These are phyloP conservation scores for Albula goreensis DNA, from an alignment of 2,113 vertebrate species.

Conservation along the genomic window DNA sequence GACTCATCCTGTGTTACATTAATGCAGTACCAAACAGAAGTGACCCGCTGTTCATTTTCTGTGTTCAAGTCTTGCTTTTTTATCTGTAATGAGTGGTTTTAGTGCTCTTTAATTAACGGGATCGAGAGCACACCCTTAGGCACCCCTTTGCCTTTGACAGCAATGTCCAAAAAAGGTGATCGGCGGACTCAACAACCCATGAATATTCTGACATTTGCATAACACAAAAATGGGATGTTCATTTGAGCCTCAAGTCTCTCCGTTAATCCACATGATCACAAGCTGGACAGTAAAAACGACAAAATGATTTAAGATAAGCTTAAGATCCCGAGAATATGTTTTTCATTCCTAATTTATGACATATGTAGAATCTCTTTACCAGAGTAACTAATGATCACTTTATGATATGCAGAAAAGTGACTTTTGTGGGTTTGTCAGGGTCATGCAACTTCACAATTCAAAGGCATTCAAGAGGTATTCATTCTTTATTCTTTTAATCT, in stretches of 20 bases:
- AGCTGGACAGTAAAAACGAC: not conserved
- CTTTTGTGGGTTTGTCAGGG: not conserved
- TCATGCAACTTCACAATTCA: not conserved
- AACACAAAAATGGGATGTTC: slow-evolving; percentile 13
- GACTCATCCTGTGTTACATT: not conserved
- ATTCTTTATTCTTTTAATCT: not conserved
- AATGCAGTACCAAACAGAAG: not conserved
- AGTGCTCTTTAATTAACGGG: not conserved
- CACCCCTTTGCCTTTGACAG: slow-evolving; percentile 4
- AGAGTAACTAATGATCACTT: not conserved
- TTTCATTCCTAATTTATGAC: not conserved
- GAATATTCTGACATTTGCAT: slow-evolving; percentile 27
- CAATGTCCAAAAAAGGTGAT: slow-evolving; percentile 10
- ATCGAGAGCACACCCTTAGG: not conserved
- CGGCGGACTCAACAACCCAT: slow-evolving; percentile 7
- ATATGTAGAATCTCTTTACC: not conserved
- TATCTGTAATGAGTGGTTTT: not conserved
- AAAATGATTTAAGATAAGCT: not conserved
- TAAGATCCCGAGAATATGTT: not conserved
- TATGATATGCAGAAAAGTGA: not conserved
- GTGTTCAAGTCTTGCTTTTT: not conserved
- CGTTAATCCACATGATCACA: not conserved
- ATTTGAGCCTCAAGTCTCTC: not conserved
- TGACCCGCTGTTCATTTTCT: not conserved
- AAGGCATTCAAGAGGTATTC: not conserved